A percentile compares a stretch with the other conserved stretches of the same genome.
phyloP scores from a whole-genome alignment of 2,888 invertebrate genomes.

The Uloborus plumipes region DNA sequence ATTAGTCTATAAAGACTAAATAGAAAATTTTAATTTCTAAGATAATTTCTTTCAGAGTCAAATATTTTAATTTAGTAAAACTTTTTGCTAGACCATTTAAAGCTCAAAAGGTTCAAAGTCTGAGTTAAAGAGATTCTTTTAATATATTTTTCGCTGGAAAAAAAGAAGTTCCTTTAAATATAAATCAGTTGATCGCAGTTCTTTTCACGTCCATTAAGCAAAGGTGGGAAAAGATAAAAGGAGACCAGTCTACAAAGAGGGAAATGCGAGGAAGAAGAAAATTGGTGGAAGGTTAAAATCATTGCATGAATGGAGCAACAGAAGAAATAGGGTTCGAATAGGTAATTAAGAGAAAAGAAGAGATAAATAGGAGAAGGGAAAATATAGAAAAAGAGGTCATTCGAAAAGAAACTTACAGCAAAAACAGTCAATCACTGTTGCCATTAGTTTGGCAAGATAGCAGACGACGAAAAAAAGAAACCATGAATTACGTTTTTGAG shows the following conservation, averaged over 20 bases:
- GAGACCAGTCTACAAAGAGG: constrained; percentile 27
- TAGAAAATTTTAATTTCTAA: too few species aligned
- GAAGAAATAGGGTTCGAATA: constrained; percentile 23
- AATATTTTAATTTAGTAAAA: too few species aligned
- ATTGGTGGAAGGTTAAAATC: constrained; percentile 63
- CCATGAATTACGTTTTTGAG: constrained; percentile 40
- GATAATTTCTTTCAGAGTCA: too few species aligned
- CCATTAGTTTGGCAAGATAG: constrained; percentile 58
- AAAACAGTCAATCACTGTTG: constrained; percentile 58
- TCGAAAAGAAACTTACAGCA: constrained; percentile 27
- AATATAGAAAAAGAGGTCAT: constrained; percentile 12
- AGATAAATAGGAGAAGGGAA: constrained; percentile 1
- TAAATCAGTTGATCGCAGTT: constrained; percentile 15
- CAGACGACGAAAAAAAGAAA: constrained; percentile 3
- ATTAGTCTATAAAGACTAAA: too few species aligned
- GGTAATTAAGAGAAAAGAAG: not conserved
- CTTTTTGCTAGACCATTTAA: too few species aligned
- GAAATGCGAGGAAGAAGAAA: constrained; percentile 30
- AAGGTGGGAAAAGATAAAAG: constrained; percentile 62
- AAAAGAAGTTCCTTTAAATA: too few species aligned
- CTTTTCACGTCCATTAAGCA: constrained; percentile 50
- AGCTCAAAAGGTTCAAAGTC: too few species aligned
- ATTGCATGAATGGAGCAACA: constrained; percentile 61
- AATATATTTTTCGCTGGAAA: too few species aligned
- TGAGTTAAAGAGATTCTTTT: too few species aligned